A percentile compares a stretch with the other conserved stretches of the same genome.
Conservation (phyloP, 2,113 vertebrate genomes). For the Entomyzon cyanotis region DNA sequence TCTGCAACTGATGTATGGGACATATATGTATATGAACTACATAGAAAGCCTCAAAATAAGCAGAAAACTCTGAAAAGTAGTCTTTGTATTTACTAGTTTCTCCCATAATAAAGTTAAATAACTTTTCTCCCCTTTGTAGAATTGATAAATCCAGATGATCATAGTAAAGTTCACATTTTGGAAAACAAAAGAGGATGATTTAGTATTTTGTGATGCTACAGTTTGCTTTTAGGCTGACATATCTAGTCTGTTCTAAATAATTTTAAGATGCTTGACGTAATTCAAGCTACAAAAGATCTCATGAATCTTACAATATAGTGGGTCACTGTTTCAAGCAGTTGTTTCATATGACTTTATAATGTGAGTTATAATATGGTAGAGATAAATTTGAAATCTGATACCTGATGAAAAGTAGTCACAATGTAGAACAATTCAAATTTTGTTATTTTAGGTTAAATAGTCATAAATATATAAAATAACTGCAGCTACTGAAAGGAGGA, state of each 20-base stretch:
- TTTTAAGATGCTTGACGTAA: neutral
- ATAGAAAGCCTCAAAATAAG: neutral
- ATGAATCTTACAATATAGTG: neutral
- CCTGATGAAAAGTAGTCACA: neutral
- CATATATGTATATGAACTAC: neutral
- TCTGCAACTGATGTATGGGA: neutral
- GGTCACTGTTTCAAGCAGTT: neutral
- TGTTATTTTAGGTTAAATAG: neutral
- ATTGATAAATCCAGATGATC: neutral
- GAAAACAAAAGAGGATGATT: neutral
- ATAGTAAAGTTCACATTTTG: neutral
- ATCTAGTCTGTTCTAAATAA: neutral
- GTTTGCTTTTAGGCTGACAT: neutral
- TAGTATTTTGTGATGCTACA: neutral
- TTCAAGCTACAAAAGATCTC: neutral
- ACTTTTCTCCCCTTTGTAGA: neutral
- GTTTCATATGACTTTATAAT: neutral
- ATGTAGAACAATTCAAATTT: neutral
- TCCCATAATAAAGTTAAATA: neutral
- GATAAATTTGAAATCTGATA: neutral
- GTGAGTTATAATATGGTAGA: neutral
- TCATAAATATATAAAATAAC: neutral
- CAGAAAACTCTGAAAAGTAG: neutral
- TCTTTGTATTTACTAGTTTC: neutral
- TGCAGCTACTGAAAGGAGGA: neutral